These are phyloP conservation scores for Pteronura brasiliensis DNA, from an alignment of 2,113 vertebrate species.

Conservation along the genomic window DNA sequence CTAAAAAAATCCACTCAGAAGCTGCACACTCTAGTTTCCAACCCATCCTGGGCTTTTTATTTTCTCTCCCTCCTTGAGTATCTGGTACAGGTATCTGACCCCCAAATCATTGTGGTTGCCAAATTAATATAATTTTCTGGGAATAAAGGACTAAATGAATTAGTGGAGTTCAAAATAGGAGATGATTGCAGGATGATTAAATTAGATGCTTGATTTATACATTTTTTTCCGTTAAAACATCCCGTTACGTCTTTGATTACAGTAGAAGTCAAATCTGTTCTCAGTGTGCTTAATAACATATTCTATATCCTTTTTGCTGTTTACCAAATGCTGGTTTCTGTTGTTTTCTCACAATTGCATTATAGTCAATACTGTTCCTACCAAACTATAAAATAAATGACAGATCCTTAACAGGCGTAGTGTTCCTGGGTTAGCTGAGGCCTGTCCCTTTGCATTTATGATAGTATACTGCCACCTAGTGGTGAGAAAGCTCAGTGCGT, in stretches of 20 bases:
- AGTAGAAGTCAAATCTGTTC: not conserved
- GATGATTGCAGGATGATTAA: not conserved
- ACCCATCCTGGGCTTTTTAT: not conserved
- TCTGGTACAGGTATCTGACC: not conserved
- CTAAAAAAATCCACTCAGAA: not conserved
- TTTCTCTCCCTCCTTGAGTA: not conserved
- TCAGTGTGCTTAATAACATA: no score
- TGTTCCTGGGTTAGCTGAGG: not conserved
- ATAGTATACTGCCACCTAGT: not conserved
- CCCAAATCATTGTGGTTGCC: not conserved
- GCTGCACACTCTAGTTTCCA: not conserved
- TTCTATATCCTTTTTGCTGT: not conserved
- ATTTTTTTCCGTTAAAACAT: not conserved
- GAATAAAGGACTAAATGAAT: not conserved
- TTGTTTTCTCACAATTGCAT: not conserved
- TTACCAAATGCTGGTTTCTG: not conserved
- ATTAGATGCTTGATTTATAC: not conserved
- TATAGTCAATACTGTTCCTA: not conserved
- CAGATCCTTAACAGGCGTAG: fast-evolving
- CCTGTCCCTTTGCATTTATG: not conserved
- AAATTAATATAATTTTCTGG: not conserved
- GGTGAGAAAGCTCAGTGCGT: not conserved
- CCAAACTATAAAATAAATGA: not conserved
- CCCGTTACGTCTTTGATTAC: not conserved
- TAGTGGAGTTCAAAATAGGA: not conserved